These are phyloP conservation scores for Ecliptopera silaceata DNA, from an alignment of 2,888 invertebrate genomes.

Conservation along the genomic window DNA sequence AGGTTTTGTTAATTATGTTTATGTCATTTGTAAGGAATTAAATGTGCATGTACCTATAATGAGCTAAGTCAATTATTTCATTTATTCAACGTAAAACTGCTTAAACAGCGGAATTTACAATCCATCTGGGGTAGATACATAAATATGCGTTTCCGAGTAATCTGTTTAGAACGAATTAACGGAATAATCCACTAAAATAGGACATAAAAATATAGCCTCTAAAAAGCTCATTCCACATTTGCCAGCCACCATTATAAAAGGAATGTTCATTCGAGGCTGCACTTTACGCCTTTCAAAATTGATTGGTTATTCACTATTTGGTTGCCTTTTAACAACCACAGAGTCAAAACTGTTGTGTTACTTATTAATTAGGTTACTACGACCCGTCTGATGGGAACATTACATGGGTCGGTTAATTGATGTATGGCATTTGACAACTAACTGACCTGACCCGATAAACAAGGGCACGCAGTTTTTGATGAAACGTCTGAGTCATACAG, in stretches of 20 bases:
- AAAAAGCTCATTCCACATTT: slow-evolving; percentile 48
- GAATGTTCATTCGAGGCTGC: slow-evolving; percentile 62
- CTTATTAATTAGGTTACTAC: slow-evolving; percentile 53
- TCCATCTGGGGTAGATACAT: too few relatives aligned
- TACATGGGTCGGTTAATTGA: slow-evolving; percentile 44
- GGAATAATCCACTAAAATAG: not conserved
- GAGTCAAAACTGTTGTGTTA: slow-evolving; percentile 56
- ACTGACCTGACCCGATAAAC: slow-evolving; percentile 50
- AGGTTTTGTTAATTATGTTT: too few relatives aligned
- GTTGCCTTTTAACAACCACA: slow-evolving; percentile 57
- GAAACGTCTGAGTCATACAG: slow-evolving; percentile 54
- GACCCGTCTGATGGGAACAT: slow-evolving; percentile 35
- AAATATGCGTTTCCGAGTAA: too few relatives aligned
- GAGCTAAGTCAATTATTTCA: too few relatives aligned
- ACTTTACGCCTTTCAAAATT: slow-evolving; percentile 68
- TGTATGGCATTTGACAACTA: slow-evolving; percentile 45
- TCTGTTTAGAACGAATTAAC: not conserved
- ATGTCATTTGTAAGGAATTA: too few relatives aligned
- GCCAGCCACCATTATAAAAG: slow-evolving; percentile 51
- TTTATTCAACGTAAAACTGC: too few relatives aligned
- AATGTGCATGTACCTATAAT: too few relatives aligned
- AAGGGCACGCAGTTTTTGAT: slow-evolving; percentile 40
- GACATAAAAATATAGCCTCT: not conserved
- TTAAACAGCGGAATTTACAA: too few relatives aligned
- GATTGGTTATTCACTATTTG: slow-evolving; percentile 62